A percentile compares a stretch with the other conserved stretches of the same genome.
These are phyloP conservation scores for Drosophila orena DNA, from an alignment of 1,140 invertebrate genomes.

Conservation along the genomic window DNA sequence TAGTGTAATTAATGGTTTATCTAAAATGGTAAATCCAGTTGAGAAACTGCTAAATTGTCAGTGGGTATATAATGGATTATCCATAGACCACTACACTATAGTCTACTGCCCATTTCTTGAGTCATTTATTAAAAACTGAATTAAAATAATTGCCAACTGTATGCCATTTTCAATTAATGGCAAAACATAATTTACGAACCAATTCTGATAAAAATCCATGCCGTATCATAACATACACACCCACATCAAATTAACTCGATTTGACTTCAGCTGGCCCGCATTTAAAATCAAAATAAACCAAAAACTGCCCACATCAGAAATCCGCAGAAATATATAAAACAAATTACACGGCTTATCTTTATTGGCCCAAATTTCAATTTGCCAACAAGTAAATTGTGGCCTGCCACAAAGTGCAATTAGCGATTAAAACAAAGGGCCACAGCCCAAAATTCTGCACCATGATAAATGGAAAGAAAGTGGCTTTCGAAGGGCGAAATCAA, in stretches of 20 bases:
- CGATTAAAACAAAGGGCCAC: slow-evolving; percentile 58
- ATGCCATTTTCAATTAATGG: slow-evolving; percentile 41
- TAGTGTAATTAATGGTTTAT: neutral
- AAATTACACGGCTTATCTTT: slow-evolving; percentile 72
- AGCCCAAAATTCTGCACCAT: slow-evolving; percentile 20
- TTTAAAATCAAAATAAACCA: slow-evolving; percentile 40
- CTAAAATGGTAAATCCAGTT: slow-evolving; percentile 8
- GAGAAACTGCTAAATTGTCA: neutral
- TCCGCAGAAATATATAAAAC: slow-evolving; percentile 40
- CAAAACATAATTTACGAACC: slow-evolving; percentile 38
- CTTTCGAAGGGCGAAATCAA: slow-evolving; percentile 25
- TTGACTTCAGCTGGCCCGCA: slow-evolving; percentile 20
- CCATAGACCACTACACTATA: too few species aligned
- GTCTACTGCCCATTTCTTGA: neutral
- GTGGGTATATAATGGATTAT: neutral
- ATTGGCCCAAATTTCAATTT: slow-evolving; percentile 75
- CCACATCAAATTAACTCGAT: slow-evolving; percentile 56
- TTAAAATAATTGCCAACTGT: slow-evolving; percentile 14
- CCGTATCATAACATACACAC: slow-evolving; percentile 60
- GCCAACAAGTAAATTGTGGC: slow-evolving; percentile 69
- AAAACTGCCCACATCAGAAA: slow-evolving; percentile 32
- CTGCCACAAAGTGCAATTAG: slow-evolving; percentile 68
- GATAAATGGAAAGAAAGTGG: slow-evolving; percentile 49
- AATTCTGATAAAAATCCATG: slow-evolving; percentile 43
- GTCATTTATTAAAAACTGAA: slow-evolving; percentile 25